phyloP scores from a whole-genome alignment of 1,140 invertebrate species.

The Zeugodacus cucurbitae region DNA sequence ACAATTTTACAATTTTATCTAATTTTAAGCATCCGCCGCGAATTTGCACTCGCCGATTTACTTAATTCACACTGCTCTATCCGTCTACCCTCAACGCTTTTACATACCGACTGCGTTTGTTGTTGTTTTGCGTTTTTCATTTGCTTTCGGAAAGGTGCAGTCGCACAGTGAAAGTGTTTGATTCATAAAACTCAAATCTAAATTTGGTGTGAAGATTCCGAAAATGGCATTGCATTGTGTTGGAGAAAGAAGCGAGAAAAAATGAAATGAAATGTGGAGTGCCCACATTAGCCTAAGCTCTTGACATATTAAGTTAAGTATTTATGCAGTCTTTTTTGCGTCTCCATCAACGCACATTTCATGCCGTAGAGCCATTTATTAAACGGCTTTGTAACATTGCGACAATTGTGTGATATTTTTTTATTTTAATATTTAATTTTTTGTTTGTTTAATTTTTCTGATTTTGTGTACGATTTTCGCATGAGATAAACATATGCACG shows the following conservation, averaged over 20 bases:
- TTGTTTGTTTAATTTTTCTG: neutral
- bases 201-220: neutral
- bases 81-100: neutral
- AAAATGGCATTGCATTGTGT: neutral
- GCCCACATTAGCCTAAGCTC: neutral
- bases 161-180: neutral
- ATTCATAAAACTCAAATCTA: neutral
- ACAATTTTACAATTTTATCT: conserved; percentile 14
- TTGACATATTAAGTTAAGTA: neutral
- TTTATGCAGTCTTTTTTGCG: no score
- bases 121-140: neutral
- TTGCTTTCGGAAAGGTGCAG: neutral
- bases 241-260: neutral
- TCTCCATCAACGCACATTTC: no score
- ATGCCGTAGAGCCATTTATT: neutral
- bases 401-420: neutral
- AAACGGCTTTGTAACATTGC: neutral
- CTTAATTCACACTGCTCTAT: neutral
- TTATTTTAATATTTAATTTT: neutral
- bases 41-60: neutral
- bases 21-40: neutral
- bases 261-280: neutral
- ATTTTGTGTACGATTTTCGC: neutral
- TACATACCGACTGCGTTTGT: neutral
- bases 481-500: neutral